A percentile compares a stretch with the other conserved stretches of the same genome.
These are phyloP conservation scores for Eupithecia centaureata DNA, from an alignment of 2,888 invertebrate species.

Conservation along the genomic window DNA sequence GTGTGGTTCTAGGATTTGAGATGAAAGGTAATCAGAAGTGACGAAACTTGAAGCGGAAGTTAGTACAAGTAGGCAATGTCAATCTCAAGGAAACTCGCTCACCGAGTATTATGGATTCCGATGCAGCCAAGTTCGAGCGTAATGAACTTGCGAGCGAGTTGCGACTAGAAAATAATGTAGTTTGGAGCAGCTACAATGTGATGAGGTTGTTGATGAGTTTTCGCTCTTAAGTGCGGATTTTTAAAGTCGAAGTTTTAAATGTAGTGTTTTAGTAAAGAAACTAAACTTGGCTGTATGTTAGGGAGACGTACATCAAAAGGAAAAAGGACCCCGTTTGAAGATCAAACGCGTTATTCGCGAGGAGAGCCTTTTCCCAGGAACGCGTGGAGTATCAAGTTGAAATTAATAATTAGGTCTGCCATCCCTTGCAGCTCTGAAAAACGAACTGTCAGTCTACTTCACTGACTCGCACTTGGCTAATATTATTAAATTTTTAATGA, in stretches of 20 bases:
- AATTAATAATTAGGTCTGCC: no score
- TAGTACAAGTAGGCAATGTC: conserved; percentile 3
- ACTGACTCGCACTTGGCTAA: no score
- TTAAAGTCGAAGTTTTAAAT: background rate
- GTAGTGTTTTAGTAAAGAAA: no score
- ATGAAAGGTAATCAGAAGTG: background rate
- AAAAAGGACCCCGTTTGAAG: background rate
- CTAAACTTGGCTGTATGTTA: background rate
- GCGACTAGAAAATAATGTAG: conserved; percentile 32
- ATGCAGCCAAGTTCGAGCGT: conserved; percentile 19
- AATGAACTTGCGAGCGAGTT: conserved; percentile 26
- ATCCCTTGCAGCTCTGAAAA: no score
- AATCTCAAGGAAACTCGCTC: conserved; percentile 13
- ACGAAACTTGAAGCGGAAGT: background rate
- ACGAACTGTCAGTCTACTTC: no score
- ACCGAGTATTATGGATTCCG: conserved; percentile 23
- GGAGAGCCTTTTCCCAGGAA: no score
- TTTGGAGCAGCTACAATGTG: conserved; percentile 19
- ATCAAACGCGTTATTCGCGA: no score
- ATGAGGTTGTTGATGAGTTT: conserved; percentile 13
- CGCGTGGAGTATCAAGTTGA: no score
- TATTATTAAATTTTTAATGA: no score
- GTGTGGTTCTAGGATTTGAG: background rate
- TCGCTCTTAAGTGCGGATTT: background rate
- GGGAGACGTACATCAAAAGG: background rate